phyloP scores from a whole-genome alignment of 2,888 invertebrate species.

The Steinernema scapterisci region DNA sequence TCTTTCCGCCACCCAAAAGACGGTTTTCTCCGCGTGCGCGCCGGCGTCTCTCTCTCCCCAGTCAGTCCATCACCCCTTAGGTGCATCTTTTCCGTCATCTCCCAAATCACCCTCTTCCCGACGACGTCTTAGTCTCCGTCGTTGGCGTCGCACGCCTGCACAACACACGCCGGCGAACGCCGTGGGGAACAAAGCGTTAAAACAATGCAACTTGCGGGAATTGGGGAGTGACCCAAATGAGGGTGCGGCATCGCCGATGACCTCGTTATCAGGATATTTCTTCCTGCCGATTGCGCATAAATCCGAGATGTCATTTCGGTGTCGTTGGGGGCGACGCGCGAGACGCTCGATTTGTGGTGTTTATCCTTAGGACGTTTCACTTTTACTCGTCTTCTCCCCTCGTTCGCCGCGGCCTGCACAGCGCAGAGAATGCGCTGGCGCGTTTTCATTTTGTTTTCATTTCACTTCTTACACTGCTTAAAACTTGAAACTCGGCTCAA shows the following conservation, averaged over 20 bases:
- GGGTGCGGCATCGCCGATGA: conserved; percentile 27
- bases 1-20: background rate
- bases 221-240: conserved; percentile 21
- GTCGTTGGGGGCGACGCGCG: background rate
- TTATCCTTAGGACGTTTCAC: background rate
- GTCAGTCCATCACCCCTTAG: background rate
- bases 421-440: background rate
- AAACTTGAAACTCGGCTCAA: background rate
- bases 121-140: background rate
- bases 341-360: too few relatives aligned
- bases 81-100: conserved; percentile 14
- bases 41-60: background rate
- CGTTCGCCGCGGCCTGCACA: background rate
- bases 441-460: background rate
- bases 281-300: conserved; percentile 29
- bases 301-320: background rate
- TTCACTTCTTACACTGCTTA: background rate
- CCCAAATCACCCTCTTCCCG: background rate
- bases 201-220: conserved; percentile 18
- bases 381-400: background rate
- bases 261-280: conserved; percentile 30
- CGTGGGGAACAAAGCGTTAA: background rate
- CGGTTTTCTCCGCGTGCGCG: background rate
- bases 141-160: too few relatives aligned
- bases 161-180: too few relatives aligned